These are phyloP conservation scores for Sthenelais limicola DNA, from an alignment of 2,888 invertebrate genomes.

Conservation along the genomic window DNA sequence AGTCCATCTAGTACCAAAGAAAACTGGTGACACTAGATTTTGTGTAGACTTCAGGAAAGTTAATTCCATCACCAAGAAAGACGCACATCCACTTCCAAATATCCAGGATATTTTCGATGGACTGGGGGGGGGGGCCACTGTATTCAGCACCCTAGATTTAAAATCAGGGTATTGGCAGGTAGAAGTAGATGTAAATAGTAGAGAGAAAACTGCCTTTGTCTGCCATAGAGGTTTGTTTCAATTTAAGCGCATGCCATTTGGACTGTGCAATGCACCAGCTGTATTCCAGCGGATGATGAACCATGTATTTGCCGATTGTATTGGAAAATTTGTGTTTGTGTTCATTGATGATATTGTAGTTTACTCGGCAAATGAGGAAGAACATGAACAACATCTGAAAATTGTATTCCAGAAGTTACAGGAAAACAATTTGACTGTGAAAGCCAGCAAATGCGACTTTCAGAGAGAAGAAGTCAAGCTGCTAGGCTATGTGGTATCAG, in stretches of 20 bases:
- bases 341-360: conserved; percentile 44
- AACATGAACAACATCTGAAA: conserved; percentile 35
- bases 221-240: conserved; percentile 48
- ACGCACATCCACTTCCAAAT: conserved; percentile 36
- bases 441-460: conserved; percentile 17
- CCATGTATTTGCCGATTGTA: background rate
- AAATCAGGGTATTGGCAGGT: conserved; percentile 53
- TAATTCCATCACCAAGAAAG: conserved; percentile 34
- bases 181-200: conserved; percentile 34
- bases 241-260: conserved; percentile 45
- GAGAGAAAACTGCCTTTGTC: conserved; percentile 47
- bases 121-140: conserved; percentile 33
- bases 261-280: conserved; percentile 41
- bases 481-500: conserved; percentile 49
- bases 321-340: conserved; percentile 26
- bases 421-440: conserved; percentile 5
- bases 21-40: conserved; percentile 24
- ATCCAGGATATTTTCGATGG: conserved; percentile 48
- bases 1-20: conserved; percentile 38
- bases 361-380: conserved; percentile 1
- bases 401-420: conserved; percentile 6
- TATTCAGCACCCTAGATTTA: conserved; percentile 52
- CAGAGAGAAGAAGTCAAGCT: conserved; percentile 27
- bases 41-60: conserved; percentile 40
- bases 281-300: conserved; percentile 48